Conservation (phyloP, 2,888 invertebrate genomes). For the Sinhomidia bicolor region DNA sequence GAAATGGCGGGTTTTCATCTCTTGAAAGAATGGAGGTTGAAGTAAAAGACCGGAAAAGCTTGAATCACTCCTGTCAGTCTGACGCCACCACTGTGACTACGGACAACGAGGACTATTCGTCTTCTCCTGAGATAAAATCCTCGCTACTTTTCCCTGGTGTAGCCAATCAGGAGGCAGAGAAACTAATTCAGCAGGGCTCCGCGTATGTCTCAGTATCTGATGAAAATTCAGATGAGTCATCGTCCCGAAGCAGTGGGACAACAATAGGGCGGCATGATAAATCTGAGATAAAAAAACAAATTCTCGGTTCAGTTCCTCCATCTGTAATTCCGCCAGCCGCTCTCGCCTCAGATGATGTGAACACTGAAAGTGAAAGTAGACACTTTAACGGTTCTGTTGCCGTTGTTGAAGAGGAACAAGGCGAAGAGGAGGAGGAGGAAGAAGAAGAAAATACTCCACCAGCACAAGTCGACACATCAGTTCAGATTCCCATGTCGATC, state of each 20-base stretch:
- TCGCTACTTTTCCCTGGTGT: constrained; percentile 55
- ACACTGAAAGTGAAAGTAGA: constrained; percentile 27
- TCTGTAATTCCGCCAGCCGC: neutral
- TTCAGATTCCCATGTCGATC: constrained; percentile 56
- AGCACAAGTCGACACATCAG: constrained; percentile 55
- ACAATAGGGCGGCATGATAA: constrained; percentile 75
- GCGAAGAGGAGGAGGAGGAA: constrained; percentile 66
- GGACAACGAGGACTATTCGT: constrained; percentile 73
- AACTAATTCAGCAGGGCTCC: constrained; percentile 68
- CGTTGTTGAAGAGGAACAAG: constrained; percentile 71
- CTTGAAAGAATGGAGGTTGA: constrained; percentile 53
- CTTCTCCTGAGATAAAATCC: constrained; percentile 72
- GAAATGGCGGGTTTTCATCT: constrained; percentile 52
- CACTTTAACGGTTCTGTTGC: constrained; percentile 64
- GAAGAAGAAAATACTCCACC: constrained; percentile 32
- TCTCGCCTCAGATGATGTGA: neutral
- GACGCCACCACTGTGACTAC: constrained; percentile 71
- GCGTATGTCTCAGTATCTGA: constrained; percentile 66
- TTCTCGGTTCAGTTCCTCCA: constrained; percentile 4
- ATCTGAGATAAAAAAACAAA: constrained; percentile 70
- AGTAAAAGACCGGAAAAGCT: constrained; percentile 63
- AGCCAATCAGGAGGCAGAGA: constrained; percentile 64
- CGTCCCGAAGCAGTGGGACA: constrained; percentile 75
- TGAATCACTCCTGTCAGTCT: constrained; percentile 73
- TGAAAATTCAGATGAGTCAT: constrained; percentile 78